phyloP scores from a whole-genome alignment of 2,113 vertebrate species.

The Eulemur macaco region DNA sequence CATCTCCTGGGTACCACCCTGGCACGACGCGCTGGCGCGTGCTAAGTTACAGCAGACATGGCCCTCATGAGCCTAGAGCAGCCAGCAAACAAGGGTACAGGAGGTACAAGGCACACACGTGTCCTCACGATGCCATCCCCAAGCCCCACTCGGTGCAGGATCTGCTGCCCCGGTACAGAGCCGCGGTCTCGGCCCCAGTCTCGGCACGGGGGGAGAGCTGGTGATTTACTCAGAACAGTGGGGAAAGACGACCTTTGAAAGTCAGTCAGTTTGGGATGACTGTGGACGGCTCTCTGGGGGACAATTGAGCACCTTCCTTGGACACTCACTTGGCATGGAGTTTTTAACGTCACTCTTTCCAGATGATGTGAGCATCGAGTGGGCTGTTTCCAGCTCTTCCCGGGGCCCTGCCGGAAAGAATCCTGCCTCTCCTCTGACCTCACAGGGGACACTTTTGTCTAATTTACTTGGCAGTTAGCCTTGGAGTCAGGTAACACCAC shows the following conservation, averaged over 20 bases:
- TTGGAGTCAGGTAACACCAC: neutral
- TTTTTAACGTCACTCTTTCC: neutral
- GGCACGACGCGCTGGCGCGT: rapidly evolving
- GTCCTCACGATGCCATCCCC: rapidly evolving
- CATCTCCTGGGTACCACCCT: neutral
- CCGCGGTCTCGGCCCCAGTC: too few species aligned
- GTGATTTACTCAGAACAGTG: neutral
- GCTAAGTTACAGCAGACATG: rapidly evolving
- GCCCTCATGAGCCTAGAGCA: neutral
- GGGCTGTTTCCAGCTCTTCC: neutral
- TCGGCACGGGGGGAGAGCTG: too few species aligned
- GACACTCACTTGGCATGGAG: neutral
- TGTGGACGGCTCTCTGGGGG: neutral
- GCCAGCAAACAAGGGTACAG: neutral
- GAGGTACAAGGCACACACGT: rapidly evolving
- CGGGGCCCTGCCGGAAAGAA: neutral
- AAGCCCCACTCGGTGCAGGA: too few species aligned
- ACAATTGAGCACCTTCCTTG: too few species aligned
- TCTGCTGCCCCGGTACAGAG: neutral
- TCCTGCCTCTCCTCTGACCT: neutral
- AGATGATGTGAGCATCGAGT: too few species aligned
- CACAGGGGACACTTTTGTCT: neutral
- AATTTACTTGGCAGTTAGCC: neutral
- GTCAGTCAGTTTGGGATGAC: neutral
- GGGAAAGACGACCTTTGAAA: neutral